Conservation (phyloP, 2,888 invertebrate genomes). For the Plebejus argus region DNA sequence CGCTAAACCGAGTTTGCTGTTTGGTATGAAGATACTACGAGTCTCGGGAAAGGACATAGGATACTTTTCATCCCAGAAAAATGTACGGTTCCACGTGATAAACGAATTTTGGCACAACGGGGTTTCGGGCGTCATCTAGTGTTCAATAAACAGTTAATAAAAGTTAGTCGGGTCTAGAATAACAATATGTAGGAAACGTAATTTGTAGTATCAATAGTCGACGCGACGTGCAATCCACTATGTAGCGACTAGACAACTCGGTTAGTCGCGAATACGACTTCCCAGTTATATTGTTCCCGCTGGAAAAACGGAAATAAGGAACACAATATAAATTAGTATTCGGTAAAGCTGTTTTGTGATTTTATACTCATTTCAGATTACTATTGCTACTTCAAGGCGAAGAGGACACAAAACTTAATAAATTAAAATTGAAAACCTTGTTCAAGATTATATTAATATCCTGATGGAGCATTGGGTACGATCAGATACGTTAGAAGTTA, state of each 20-base stretch:
- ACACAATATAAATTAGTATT: slow-evolving; percentile 71
- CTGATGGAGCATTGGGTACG: not conserved
- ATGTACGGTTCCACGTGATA: too few relatives aligned
- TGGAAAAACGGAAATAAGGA: slow-evolving; percentile 73
- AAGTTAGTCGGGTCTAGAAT: not conserved
- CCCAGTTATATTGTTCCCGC: slow-evolving; percentile 70
- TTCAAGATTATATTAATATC: too few relatives aligned
- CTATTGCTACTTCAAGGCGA: too few relatives aligned
- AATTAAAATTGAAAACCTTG: too few relatives aligned
- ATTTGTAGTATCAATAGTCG: slow-evolving; percentile 43
- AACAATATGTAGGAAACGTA: not conserved
- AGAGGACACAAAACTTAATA: too few relatives aligned
- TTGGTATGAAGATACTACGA: too few relatives aligned
- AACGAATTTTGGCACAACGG: too few relatives aligned
- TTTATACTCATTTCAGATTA: not conserved
- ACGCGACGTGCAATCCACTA: slow-evolving; percentile 76
- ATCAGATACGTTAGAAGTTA: not conserved
- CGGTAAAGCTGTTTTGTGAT: not conserved
- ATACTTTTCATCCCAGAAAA: too few relatives aligned
- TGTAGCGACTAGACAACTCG: slow-evolving; percentile 66
- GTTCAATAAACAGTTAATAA: not conserved
- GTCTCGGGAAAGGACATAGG: too few relatives aligned
- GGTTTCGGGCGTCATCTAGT: too few relatives aligned
- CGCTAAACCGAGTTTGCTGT: too few relatives aligned
- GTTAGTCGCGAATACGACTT: slow-evolving; percentile 60